Conservation (phyloP, 2,113 vertebrate genomes). For the Pipra filicauda region DNA sequence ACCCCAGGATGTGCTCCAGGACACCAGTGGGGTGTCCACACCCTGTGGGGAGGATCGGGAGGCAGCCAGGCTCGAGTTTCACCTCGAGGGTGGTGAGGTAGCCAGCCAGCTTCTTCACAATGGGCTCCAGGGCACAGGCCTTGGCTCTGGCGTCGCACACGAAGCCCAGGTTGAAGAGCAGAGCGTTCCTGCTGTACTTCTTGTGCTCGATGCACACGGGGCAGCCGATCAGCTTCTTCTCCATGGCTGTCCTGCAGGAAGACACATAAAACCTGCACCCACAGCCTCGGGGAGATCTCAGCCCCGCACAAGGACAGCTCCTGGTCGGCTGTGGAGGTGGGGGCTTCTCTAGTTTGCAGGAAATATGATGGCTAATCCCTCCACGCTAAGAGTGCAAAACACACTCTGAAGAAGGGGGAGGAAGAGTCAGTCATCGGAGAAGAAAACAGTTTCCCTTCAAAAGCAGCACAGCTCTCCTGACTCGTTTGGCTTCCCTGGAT, state of each 20-base stretch:
- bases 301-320: accelerated
- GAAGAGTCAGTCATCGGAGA: neutral
- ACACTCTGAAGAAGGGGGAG: neutral
- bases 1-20: accelerated
- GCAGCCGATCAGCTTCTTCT: constrained; percentile 96
- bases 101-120: constrained; percentile 96
- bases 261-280: neutral
- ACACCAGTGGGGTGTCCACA: neutral
- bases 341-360: neutral
- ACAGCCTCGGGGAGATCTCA: accelerated
- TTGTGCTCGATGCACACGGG: constrained; percentile 98
- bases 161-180: constrained; percentile 95
- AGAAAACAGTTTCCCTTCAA: neutral
- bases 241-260: constrained; percentile 89
- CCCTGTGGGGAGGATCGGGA: accelerated
- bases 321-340: accelerated
- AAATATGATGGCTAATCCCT: neutral
- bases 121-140: constrained; percentile 93
- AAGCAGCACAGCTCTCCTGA: neutral
- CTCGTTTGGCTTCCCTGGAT: neutral
- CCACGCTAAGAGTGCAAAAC: neutral
- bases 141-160: constrained; percentile 93
- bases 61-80: neutral
- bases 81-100: constrained; percentile 98
- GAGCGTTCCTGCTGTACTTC: constrained; percentile 94